phyloP scores from a whole-genome alignment of 2,888 invertebrate genomes.

The Polydrusus tereticollis region DNA sequence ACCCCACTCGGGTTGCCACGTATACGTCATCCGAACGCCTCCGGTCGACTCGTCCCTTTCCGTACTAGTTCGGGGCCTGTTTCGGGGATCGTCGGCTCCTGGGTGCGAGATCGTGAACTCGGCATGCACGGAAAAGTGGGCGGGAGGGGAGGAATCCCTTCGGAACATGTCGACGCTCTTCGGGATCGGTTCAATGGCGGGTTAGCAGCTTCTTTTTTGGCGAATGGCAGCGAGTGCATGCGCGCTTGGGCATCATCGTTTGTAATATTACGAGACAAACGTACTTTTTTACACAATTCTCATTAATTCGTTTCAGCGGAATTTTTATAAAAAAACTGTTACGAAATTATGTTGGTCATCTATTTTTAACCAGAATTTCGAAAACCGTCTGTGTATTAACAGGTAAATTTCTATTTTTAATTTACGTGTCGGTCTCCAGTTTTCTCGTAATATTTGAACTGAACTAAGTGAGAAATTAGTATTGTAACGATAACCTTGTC shows the following conservation, averaged over 20 bases:
- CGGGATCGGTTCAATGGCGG: background rate
- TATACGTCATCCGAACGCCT: slow-evolving; percentile 71
- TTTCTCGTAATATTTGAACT: no score
- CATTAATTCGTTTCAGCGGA: background rate
- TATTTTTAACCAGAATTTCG: slow-evolving; percentile 26
- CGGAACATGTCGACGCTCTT: slow-evolving; percentile 29
- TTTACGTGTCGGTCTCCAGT: no score
- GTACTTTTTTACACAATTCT: background rate
- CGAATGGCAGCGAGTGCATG: background rate
- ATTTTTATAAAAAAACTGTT: background rate
- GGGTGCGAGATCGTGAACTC: slow-evolving; percentile 75
- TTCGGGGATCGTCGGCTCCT: slow-evolving; percentile 64
- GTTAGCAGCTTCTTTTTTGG: background rate
- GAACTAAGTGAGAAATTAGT: no score
- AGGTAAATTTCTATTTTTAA: slow-evolving; percentile 17
- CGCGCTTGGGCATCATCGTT: slow-evolving; percentile 14
- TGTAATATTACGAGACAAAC: no score
- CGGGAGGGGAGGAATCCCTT: slow-evolving; percentile 34
- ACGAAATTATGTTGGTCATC: slow-evolving; percentile 17
- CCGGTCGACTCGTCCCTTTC: slow-evolving; percentile 65
- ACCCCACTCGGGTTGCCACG: slow-evolving; percentile 63
- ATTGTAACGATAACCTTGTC: no score
- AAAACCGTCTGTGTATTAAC: slow-evolving; percentile 15
- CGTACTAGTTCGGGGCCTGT: slow-evolving; percentile 63
- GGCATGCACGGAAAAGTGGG: slow-evolving; percentile 76